These are phyloP conservation scores for Apaloderma vittatum DNA, from an alignment of 2,113 vertebrate species.

Conservation along the genomic window DNA sequence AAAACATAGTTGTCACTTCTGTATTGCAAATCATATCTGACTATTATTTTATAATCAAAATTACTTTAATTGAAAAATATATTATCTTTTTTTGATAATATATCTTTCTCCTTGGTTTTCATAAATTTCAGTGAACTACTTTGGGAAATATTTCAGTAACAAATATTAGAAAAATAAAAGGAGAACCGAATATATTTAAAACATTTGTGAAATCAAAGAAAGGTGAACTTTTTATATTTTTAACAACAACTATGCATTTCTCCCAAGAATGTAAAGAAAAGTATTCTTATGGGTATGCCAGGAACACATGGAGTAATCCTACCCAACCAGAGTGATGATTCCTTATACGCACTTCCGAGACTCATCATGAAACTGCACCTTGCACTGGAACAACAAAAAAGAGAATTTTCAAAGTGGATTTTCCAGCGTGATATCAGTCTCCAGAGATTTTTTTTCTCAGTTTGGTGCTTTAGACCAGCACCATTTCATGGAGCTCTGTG, in stretches of 20 bases:
- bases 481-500: neutral
- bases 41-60: neutral
- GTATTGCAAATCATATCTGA: neutral
- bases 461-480: neutral
- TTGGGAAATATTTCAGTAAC: neutral
- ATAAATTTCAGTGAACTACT: neutral
- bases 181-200: neutral
- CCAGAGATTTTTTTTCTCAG: neutral
- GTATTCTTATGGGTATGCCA: neutral
- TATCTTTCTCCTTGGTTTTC: neutral
- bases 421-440: neutral
- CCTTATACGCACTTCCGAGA: neutral
- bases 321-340: neutral
- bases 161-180: neutral
- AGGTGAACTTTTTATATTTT: neutral
- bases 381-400: neutral
- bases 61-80: neutral
- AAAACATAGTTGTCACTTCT: neutral
- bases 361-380: rapidly evolving
- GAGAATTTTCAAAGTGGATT: neutral
- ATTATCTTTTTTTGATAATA: neutral
- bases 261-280: neutral
- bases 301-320: neutral
- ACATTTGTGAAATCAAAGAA: neutral
- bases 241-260: neutral